Evolutionary conservation across 2,797 vertebrate species (phyloP).

Genomic region (Scyliorhinus canicula): DNA sequence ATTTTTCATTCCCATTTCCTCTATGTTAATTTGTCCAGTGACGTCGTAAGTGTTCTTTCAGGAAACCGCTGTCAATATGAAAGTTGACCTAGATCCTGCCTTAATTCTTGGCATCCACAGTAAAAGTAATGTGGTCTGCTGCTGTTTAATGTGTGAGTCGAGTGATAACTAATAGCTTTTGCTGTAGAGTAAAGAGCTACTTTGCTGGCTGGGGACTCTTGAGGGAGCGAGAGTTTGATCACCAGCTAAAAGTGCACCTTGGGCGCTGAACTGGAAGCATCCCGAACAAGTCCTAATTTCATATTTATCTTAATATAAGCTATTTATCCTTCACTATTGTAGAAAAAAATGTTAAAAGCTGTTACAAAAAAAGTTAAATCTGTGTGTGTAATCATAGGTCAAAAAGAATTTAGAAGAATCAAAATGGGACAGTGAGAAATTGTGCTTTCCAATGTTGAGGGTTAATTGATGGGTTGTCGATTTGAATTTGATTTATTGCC

Average conservation of each 20-base stretch:
- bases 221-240: not conserved
- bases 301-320: not conserved
- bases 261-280: not conserved
- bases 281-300: not conserved
- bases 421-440: not conserved
- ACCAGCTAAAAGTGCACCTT: not conserved
- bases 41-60: not conserved
- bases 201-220: not conserved
- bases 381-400: not conserved
- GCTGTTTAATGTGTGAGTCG: not conserved
- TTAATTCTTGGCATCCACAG: not conserved
- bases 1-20: not conserved
- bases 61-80: no score
- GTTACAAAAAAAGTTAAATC: not conserved
- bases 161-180: not conserved
- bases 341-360: no score
- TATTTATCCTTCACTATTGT: no score
- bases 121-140: not conserved
- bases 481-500: no score
- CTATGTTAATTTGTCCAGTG: not conserved
- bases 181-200: not conserved
- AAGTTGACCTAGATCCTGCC: not conserved
- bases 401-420: not conserved
- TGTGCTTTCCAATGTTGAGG: not conserved
- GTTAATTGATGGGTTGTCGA: not conserved